phyloP scores from a whole-genome alignment of 2,888 invertebrate species.

The Drosophila pseudotakahashii region DNA sequence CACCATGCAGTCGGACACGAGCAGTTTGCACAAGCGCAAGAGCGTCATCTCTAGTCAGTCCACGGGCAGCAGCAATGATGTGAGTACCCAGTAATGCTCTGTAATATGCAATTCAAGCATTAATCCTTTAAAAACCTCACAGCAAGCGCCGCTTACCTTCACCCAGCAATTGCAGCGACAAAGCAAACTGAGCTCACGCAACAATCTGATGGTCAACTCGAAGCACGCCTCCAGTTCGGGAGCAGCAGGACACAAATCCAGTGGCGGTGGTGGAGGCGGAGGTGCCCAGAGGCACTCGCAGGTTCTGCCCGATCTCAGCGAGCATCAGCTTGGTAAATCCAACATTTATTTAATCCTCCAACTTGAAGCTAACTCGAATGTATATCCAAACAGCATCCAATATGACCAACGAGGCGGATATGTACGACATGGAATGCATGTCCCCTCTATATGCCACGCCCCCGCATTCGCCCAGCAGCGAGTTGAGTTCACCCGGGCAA shows the following conservation, averaged over 20 bases:
- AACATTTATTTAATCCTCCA: too few species aligned
- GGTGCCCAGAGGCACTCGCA: constrained; percentile 83
- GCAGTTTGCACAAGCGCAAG: constrained; percentile 84
- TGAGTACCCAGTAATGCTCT: constrained; percentile 51
- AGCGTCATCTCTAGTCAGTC: constrained; percentile 85
- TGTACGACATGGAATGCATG: constrained; percentile 85
- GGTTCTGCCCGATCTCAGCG: constrained; percentile 83
- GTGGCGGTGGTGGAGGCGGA: constrained; percentile 56
- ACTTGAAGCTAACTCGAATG: background rate
- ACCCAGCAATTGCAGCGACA: constrained; percentile 93
- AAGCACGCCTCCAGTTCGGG: constrained; percentile 78
- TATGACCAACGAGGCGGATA: constrained; percentile 84
- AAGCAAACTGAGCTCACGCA: constrained; percentile 83
- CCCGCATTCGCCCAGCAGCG: constrained; percentile 90
- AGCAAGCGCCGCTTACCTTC: constrained; percentile 91
- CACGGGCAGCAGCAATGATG: constrained; percentile 85
- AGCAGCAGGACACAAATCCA: constrained; percentile 60
- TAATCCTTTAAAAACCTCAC: constrained; percentile 2
- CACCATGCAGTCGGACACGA: constrained; percentile 84
- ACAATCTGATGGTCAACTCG: constrained; percentile 82
- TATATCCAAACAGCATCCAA: constrained; percentile 50
- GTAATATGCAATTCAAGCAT: background rate
- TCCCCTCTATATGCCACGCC: constrained; percentile 93
- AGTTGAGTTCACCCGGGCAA: constrained; percentile 86
- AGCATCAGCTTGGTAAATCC: constrained; percentile 84